phyloP scores from a whole-genome alignment of 2,797 vertebrate genomes.

The Furcifer pardalis region DNA sequence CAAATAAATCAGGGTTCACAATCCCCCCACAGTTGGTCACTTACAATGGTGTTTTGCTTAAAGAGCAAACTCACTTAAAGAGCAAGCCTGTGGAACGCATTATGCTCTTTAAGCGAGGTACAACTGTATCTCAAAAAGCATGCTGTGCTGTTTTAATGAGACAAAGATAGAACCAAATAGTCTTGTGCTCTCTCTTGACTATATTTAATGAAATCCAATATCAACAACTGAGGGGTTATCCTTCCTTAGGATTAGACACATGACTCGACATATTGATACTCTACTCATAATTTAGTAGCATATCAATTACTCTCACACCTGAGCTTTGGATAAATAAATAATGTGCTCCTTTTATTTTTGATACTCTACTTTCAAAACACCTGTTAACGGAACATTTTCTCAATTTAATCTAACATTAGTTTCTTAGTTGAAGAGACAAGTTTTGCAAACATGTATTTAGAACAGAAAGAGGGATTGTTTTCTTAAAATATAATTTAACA shows the following conservation, averaged over 20 bases:
- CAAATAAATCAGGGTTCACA: too few relatives aligned
- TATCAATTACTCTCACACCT: neutral
- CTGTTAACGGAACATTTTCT: neutral
- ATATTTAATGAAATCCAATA: neutral
- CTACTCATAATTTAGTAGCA: neutral
- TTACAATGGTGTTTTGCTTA: too few relatives aligned
- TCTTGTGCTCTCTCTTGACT: neutral
- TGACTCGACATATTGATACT: neutral
- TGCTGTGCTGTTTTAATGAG: neutral
- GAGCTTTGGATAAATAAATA: slow-evolving; percentile 1
- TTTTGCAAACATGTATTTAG: neutral
- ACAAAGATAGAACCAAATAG: neutral
- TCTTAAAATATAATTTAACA: neutral
- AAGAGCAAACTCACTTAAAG: too few relatives aligned
- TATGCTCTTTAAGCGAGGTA: too few relatives aligned
- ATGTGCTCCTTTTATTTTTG: neutral
- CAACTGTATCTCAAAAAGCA: neutral
- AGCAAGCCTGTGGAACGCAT: too few relatives aligned
- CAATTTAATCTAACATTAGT: neutral
- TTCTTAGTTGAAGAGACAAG: neutral
- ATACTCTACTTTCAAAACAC: neutral
- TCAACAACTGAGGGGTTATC: neutral
- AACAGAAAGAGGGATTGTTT: neutral
- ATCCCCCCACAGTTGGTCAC: too few relatives aligned
- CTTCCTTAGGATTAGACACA: neutral